Conservation (phyloP, 1,140 invertebrate genomes). For the Pentalonia nigronervosa region DNA sequence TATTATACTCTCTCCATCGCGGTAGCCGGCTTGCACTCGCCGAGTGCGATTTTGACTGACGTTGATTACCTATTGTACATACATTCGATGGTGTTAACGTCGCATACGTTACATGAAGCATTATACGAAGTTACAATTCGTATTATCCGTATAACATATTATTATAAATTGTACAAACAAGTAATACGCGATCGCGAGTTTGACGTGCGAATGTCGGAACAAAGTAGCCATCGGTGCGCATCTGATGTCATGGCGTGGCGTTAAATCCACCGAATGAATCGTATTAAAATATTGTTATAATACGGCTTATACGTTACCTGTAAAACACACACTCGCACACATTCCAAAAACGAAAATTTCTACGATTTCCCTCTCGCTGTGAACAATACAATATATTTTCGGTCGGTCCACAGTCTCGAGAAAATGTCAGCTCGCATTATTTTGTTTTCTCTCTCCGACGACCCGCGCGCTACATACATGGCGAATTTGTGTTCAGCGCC, state of each 20-base stretch:
- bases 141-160: not conserved
- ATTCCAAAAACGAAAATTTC: not conserved
- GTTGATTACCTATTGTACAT: not conserved
- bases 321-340: not conserved
- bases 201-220: not conserved
- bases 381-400: not conserved
- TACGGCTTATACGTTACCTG: not conserved
- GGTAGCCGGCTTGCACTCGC: not conserved
- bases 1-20: not conserved
- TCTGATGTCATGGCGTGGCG: not conserved
- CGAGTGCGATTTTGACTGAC: not conserved
- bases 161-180: not conserved
- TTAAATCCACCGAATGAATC: not conserved
- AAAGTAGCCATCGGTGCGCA: not conserved
- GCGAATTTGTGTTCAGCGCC: not conserved
- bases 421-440: not conserved
- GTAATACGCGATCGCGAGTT: not conserved
- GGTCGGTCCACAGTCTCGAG: not conserved
- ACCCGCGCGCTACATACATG: too few relatives aligned
- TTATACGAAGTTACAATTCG: not conserved
- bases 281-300: not conserved
- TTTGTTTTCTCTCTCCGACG: too few relatives aligned
- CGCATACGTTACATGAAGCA: not conserved
- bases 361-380: not conserved
- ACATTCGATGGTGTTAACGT: not conserved